These are phyloP conservation scores for Tholera decimalis DNA, from an alignment of 2,888 invertebrate species.

Conservation along the genomic window DNA sequence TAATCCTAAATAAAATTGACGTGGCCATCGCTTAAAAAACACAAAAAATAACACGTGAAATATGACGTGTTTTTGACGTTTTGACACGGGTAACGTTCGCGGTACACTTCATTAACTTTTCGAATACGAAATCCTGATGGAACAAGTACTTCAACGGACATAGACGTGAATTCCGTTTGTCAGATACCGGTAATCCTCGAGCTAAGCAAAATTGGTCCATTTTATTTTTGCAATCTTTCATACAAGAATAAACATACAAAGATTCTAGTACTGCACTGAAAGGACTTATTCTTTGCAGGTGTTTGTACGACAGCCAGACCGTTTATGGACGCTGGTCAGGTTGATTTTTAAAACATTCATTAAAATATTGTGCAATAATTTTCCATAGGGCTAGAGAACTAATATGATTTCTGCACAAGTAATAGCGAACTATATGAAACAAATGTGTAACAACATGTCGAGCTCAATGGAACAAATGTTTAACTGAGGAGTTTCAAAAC, in stretches of 20 bases:
- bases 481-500: conserved; percentile 42
- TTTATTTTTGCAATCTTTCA: conserved; percentile 65
- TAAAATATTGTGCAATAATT: neutral
- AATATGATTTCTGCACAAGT: conserved; percentile 18
- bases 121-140: conserved; percentile 73
- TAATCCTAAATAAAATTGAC: conserved; percentile 80
- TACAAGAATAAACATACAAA: conserved; percentile 68
- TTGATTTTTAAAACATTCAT: neutral
- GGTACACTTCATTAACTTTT: conserved; percentile 87
- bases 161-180: conserved; percentile 60
- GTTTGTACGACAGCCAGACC: neutral
- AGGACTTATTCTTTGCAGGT: conserved; percentile 15
- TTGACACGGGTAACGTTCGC: conserved; percentile 88
- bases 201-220: conserved; percentile 57
- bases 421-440: conserved; percentile 15
- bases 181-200: conserved; percentile 63
- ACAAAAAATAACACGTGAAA: conserved; percentile 81
- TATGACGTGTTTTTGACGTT: conserved; percentile 88
- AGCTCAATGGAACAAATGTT: conserved; percentile 46
- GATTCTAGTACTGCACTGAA: conserved; percentile 45
- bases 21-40: conserved; percentile 74
- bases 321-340: neutral
- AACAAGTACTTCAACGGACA: conserved; percentile 67
- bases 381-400: neutral
- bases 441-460: conserved; percentile 28